These are phyloP conservation scores for Antheraea yamamai DNA, from an alignment of 2,888 invertebrate genomes.

Conservation along the genomic window DNA sequence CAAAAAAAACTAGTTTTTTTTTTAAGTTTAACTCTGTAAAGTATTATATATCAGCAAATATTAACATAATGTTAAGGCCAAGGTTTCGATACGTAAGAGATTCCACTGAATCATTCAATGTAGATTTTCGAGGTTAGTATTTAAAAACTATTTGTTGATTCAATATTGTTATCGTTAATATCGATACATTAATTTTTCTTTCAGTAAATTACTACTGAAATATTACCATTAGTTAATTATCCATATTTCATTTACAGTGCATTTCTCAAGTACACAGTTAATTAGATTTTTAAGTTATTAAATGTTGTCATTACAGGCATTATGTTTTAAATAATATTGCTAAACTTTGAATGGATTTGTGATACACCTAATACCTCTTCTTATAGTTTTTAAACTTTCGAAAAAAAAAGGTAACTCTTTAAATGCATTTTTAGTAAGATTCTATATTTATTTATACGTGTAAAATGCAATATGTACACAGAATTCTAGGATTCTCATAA, in stretches of 20 bases:
- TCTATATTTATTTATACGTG: background rate
- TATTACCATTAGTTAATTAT: too few relatives aligned
- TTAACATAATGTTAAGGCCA: constrained; percentile 74
- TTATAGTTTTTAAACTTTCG: background rate
- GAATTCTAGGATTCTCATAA: too few relatives aligned
- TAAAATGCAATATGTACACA: too few relatives aligned
- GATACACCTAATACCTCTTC: background rate
- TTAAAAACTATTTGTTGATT: constrained; percentile 1
- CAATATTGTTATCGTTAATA: background rate
- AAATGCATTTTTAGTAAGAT: background rate
- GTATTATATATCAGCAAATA: constrained; percentile 35
- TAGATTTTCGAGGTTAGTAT: constrained; percentile 22
- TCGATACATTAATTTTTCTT: too few relatives aligned
- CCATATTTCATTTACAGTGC: too few relatives aligned
- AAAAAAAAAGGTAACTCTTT: background rate
- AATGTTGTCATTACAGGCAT: too few relatives aligned
- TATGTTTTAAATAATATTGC: too few relatives aligned
- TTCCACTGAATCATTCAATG: constrained; percentile 45
- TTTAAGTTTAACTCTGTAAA: constrained; percentile 23
- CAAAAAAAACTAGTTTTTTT: constrained; percentile 25
- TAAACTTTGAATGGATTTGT: background rate
- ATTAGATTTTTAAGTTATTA: too few relatives aligned
- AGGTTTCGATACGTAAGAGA: constrained; percentile 47
- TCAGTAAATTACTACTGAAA: too few relatives aligned
- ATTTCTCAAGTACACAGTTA: too few relatives aligned